Percentiles rank a stretch among this genome's conserved stretches.
Evolutionary conservation across 2,113 vertebrate species (phyloP).

Genomic region (Mustelus asterias): DNA sequence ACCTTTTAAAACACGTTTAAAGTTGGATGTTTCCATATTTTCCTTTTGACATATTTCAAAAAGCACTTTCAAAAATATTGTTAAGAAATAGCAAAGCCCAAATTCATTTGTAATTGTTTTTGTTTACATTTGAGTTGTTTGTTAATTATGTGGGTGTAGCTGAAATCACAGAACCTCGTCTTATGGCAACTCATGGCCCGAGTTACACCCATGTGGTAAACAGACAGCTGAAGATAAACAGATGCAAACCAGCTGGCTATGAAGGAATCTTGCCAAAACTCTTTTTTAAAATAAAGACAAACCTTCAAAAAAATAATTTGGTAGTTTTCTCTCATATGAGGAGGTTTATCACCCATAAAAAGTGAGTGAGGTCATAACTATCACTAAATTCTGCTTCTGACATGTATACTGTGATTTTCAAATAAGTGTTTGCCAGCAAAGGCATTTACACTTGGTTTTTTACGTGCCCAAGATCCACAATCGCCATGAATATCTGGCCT

Average conservation of each 20-base stretch:
- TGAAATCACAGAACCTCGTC: not conserved
- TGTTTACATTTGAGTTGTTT: slow-evolving; percentile 1
- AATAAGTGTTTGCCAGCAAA: not conserved
- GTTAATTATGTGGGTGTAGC: not conserved
- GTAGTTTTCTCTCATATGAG: not conserved
- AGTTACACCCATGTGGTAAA: slow-evolving; percentile 31
- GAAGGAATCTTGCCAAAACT: not conserved
- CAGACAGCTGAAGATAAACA: slow-evolving; percentile 18
- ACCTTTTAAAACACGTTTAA: not conserved
- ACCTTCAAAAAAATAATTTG: not conserved
- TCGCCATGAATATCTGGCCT: not conserved
- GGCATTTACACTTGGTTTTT: not conserved
- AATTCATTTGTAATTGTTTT: slow-evolving; percentile 13
- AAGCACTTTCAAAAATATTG: not conserved
- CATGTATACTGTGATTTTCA: not conserved
- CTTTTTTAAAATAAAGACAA: not conserved
- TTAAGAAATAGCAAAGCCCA: not conserved
- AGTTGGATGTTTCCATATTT: not conserved
- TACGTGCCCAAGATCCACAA: not conserved
- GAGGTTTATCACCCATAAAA: not conserved
- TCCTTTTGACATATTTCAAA: not conserved
- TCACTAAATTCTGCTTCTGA: not conserved
- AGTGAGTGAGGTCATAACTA: not conserved
- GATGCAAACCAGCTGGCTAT: not conserved
- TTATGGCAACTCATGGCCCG: not conserved